phyloP scores from a whole-genome alignment of 2,797 vertebrate species.

The Ispidina lecontei region DNA sequence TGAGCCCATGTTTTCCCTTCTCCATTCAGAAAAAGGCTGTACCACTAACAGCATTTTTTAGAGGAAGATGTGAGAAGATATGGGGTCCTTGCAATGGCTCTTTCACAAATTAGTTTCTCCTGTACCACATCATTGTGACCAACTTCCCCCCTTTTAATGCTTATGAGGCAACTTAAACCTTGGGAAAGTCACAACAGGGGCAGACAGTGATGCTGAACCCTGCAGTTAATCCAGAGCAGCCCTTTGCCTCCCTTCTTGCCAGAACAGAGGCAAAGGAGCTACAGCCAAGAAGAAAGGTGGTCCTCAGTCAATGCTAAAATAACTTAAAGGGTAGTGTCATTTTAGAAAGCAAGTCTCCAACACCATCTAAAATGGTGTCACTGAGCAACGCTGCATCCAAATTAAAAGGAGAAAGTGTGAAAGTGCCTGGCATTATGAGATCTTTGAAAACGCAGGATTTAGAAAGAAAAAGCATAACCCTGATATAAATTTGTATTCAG shows the following conservation, averaged over 20 bases:
- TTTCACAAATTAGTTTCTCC: neutral
- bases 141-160: neutral
- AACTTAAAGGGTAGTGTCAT: neutral
- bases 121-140: neutral
- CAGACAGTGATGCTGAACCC: neutral
- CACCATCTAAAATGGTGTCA: neutral
- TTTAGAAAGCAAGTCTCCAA: neutral
- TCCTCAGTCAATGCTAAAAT: neutral
- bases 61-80: neutral
- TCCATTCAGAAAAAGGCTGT: rapidly evolving
- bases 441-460: neutral
- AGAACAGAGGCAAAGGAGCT: neutral
- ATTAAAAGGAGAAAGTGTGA: neutral
- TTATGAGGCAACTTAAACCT: neutral
- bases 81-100: neutral
- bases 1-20: neutral
- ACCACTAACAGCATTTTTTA: neutral
- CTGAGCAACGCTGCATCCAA: neutral
- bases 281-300: neutral
- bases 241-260: neutral
- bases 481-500: neutral
- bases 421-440: neutral
- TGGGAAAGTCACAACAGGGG: rapidly evolving
- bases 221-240: neutral
- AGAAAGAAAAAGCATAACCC: neutral